Conservation (phyloP, 2,113 vertebrate species). For the Hucho hucho region DNA sequence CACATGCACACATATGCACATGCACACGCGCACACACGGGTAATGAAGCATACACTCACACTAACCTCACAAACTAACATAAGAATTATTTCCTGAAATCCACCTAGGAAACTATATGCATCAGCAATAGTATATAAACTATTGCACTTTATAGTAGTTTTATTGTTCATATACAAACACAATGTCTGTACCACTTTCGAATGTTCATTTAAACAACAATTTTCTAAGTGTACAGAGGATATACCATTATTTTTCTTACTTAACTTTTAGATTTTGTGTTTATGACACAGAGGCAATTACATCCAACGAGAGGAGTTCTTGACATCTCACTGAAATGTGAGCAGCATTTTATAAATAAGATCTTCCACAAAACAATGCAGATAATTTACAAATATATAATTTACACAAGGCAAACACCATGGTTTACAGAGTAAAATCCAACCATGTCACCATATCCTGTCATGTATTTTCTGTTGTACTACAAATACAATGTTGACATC, state of each 20-base stretch:
- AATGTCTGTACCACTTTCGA: slow-evolving; percentile 33
- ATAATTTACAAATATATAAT: slow-evolving; percentile 44
- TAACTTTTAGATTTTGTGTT: slow-evolving; percentile 29
- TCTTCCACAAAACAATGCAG: slow-evolving; percentile 21
- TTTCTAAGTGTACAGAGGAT: slow-evolving; percentile 38
- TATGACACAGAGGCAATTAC: slow-evolving; percentile 23
- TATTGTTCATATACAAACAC: slow-evolving; percentile 57
- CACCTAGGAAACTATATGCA: background rate
- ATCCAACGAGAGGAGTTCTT: slow-evolving; percentile 18
- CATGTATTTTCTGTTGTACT: background rate
- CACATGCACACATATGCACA: too few species aligned
- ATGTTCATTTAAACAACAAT: slow-evolving; percentile 41
- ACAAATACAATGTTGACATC: background rate
- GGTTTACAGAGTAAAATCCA: slow-evolving; percentile 10
- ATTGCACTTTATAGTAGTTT: background rate
- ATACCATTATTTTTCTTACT: slow-evolving; percentile 27
- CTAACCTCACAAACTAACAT: too few species aligned
- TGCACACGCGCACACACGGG: too few species aligned
- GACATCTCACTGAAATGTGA: slow-evolving; percentile 14
- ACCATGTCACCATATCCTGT: slow-evolving; percentile 22
- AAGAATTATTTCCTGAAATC: too few species aligned
- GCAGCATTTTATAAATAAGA: slow-evolving; percentile 33
- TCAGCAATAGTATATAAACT: background rate
- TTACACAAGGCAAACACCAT: slow-evolving; percentile 36
- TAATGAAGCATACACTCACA: too few species aligned